These are phyloP conservation scores for Synanthedon andrenaeformis DNA, from an alignment of 2,888 invertebrate species.

Conservation along the genomic window DNA sequence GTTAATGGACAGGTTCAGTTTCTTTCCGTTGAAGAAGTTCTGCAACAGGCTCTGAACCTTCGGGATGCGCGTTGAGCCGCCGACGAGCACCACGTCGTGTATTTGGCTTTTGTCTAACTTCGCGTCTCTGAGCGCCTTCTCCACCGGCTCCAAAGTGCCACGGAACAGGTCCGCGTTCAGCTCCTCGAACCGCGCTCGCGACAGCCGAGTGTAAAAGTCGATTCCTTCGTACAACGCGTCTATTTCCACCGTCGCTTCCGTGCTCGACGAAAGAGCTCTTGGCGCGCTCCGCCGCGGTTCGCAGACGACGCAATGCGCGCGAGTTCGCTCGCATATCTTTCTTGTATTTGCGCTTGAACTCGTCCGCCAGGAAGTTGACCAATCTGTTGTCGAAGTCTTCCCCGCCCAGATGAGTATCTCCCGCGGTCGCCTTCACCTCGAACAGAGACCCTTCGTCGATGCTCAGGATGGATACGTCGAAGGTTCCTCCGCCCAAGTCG, in stretches of 20 bases:
- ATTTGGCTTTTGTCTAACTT: conserved; percentile 76
- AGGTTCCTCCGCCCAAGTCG: conserved; percentile 39
- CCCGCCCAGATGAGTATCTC: too few species aligned
- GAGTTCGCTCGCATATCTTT: conserved; percentile 72
- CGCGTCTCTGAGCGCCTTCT: conserved; percentile 76
- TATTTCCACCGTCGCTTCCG: too few species aligned
- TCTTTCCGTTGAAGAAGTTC: conserved; percentile 73
- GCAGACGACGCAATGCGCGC: conserved; percentile 51
- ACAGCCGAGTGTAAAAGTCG: too few species aligned
- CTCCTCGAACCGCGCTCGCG: too few species aligned
- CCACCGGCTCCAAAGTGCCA: conserved; percentile 71
- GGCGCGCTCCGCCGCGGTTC: too few species aligned
- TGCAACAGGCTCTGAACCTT: conserved; percentile 75
- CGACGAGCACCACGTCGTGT: conserved; percentile 78
- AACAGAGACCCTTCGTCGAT: too few species aligned
- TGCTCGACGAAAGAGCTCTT: too few species aligned
- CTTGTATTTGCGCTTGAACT: conserved; percentile 73
- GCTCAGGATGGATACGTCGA: conserved; percentile 14
- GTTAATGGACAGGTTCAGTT: too few species aligned
- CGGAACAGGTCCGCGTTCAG: too few species aligned
- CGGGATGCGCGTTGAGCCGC: conserved; percentile 78
- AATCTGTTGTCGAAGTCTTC: conserved; percentile 38
- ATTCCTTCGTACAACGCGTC: too few species aligned
- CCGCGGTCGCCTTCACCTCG: too few species aligned
- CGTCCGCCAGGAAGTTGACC: conserved; percentile 69